phyloP scores from a whole-genome alignment of 2,888 invertebrate genomes.

The Acronicta leporina region DNA sequence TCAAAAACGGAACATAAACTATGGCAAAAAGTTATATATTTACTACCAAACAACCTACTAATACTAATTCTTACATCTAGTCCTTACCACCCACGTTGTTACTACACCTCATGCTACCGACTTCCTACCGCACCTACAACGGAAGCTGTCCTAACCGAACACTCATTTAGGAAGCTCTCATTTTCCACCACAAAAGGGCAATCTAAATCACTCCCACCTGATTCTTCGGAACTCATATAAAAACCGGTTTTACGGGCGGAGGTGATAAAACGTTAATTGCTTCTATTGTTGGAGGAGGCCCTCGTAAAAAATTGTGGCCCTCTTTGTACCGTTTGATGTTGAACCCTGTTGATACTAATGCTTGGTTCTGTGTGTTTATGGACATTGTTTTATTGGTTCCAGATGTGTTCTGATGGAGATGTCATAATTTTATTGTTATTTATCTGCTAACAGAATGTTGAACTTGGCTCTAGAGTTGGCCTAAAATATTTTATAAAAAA shows the following conservation, averaged over 20 bases:
- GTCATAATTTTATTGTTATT: conserved; percentile 1
- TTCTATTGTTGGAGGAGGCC: conserved; percentile 59
- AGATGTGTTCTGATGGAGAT: conserved; percentile 9
- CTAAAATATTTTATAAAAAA: too few relatives aligned
- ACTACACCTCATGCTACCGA: conserved; percentile 7
- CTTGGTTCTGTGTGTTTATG: conserved; percentile 16
- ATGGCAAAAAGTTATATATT: too few relatives aligned
- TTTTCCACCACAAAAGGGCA: conserved; percentile 45
- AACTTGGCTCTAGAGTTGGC: too few relatives aligned
- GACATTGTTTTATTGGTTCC: conserved; percentile 31
- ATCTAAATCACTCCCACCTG: conserved; percentile 47
- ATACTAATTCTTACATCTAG: conserved; percentile 6
- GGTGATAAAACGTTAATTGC: conserved; percentile 66
- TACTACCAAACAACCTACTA: too few relatives aligned
- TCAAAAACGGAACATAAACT: too few relatives aligned
- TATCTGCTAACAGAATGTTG: neutral
- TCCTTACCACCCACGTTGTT: neutral
- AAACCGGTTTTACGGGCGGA: conserved; percentile 58
- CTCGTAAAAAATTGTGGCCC: conserved; percentile 63
- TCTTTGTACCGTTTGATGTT: conserved; percentile 55
- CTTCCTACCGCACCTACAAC: conserved; percentile 18
- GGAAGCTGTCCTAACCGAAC: conserved; percentile 34
- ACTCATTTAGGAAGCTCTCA: conserved; percentile 11
- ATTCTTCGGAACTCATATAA: conserved; percentile 48
- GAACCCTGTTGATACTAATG: conserved; percentile 39